A percentile compares a stretch with the other conserved stretches of the same genome.
These are phyloP conservation scores for Malurus cyaneus DNA, from an alignment of 2,113 vertebrate species.

Conservation along the genomic window DNA sequence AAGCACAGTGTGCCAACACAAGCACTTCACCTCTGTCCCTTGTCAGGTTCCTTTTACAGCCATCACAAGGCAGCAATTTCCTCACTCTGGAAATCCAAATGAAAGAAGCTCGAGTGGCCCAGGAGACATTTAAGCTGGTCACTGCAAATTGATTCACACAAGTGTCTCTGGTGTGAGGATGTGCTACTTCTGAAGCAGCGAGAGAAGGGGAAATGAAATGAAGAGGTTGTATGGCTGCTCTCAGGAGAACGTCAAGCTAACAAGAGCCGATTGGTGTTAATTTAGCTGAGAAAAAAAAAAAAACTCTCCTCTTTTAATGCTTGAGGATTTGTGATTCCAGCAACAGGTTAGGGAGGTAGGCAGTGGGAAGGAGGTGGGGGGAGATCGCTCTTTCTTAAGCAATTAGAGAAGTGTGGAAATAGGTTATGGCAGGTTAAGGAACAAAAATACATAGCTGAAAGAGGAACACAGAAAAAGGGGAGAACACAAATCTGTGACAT, in stretches of 20 bases:
- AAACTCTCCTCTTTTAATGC: not conserved
- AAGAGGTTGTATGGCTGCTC: conserved; percentile 53
- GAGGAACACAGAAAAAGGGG: not conserved
- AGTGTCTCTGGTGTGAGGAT: conserved; percentile 53
- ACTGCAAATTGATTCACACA: conserved; percentile 49
- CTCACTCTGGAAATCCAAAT: not conserved
- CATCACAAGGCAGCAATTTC: not conserved
- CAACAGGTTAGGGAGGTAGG: not conserved
- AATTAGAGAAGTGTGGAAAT: not conserved
- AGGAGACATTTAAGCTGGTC: conserved; percentile 51
- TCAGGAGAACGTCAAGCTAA: not conserved
- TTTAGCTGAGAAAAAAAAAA: conserved; percentile 45
- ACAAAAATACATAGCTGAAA: not conserved
- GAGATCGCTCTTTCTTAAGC: not conserved
- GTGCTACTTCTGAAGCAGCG: conserved; percentile 32
- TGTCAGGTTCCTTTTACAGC: not conserved
- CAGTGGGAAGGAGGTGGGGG: not conserved
- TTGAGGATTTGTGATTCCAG: conserved; percentile 8
- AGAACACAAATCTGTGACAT: not conserved
- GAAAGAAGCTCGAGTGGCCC: not conserved
- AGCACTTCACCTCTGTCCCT: not conserved
- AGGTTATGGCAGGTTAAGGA: not conserved
- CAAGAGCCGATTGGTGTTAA: conserved; percentile 59
- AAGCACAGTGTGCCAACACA: rapidly evolving
- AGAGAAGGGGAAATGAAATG: conserved; percentile 33